These are phyloP conservation scores for Apostichopus californicus DNA, from an alignment of 35 echinoderm and acorn worm genomes.

Conservation along the genomic window DNA sequence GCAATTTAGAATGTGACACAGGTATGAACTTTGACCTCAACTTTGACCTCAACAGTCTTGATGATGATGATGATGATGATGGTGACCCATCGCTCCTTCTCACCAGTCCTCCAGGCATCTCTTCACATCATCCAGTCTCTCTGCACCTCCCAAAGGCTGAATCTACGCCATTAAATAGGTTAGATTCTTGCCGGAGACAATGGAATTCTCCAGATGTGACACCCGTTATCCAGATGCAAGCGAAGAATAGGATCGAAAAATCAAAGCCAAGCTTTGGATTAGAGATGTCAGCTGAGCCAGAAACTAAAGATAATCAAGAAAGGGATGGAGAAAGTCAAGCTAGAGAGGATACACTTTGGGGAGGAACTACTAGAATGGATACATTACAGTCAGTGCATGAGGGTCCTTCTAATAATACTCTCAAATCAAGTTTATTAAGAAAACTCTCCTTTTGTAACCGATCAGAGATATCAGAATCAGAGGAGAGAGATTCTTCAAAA, in stretches of 20 bases:
- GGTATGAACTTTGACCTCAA: conserved; percentile 85
- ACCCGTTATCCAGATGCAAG: not conserved
- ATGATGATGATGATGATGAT: conserved; percentile 55
- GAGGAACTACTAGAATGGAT: not conserved
- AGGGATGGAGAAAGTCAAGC: not conserved
- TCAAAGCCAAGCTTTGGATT: not conserved
- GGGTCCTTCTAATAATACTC: not conserved
- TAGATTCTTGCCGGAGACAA: not conserved
- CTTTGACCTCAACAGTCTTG: conserved; percentile 85
- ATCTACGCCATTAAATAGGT: not conserved
- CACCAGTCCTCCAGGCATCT: not conserved
- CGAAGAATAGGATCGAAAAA: not conserved
- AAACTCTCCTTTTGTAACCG: conserved; percentile 48
- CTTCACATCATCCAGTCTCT: not conserved
- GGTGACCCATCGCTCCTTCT: not conserved
- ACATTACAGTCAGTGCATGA: not conserved
- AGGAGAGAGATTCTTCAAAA: not conserved
- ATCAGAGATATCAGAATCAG: not conserved
- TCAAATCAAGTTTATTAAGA: not conserved
- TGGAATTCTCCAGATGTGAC: not conserved
- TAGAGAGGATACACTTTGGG: not conserved
- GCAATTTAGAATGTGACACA: not conserved
- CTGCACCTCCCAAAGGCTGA: not conserved
- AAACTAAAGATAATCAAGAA: not conserved
- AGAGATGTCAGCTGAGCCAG: not conserved